Percentiles rank a stretch among this genome's conserved stretches.
phyloP scores from a whole-genome alignment of 2,113 vertebrate species.

The Zapus hudsonius region DNA sequence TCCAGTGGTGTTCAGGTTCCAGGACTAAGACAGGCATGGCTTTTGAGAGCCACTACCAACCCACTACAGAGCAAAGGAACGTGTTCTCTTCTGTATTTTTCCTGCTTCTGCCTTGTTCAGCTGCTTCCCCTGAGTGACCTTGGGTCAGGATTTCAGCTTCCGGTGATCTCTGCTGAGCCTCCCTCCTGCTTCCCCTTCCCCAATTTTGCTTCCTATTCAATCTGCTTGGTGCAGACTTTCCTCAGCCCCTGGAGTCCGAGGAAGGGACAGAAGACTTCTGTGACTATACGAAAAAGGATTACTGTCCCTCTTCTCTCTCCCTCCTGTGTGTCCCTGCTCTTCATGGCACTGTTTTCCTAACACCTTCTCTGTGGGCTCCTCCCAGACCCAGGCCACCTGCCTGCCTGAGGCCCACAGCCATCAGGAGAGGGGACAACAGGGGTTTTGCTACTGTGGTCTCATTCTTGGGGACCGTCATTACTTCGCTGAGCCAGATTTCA shows the following conservation, averaged over 20 bases:
- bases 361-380: background rate
- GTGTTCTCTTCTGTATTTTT: background rate
- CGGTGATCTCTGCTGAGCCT: background rate
- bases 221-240: background rate
- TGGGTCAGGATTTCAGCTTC: background rate
- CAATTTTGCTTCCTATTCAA: background rate
- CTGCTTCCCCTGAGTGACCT: background rate
- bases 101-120: background rate
- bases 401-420: background rate
- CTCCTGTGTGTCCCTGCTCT: no score
- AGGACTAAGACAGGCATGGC: background rate
- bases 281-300: background rate
- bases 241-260: background rate
- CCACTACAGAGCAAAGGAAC: background rate
- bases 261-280: background rate
- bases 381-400: background rate
- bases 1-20: background rate
- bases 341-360: background rate
- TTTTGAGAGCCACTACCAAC: no score
- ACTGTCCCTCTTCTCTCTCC: accelerated
- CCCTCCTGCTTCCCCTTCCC: background rate
- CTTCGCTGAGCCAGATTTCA: background rate
- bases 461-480: background rate
- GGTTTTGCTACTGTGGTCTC: background rate
- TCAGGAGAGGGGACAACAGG: background rate